A percentile compares a stretch with the other conserved stretches of the same genome.
Conservation (phyloP, 2,113 vertebrate species). For the Orthonyx spaldingii region DNA sequence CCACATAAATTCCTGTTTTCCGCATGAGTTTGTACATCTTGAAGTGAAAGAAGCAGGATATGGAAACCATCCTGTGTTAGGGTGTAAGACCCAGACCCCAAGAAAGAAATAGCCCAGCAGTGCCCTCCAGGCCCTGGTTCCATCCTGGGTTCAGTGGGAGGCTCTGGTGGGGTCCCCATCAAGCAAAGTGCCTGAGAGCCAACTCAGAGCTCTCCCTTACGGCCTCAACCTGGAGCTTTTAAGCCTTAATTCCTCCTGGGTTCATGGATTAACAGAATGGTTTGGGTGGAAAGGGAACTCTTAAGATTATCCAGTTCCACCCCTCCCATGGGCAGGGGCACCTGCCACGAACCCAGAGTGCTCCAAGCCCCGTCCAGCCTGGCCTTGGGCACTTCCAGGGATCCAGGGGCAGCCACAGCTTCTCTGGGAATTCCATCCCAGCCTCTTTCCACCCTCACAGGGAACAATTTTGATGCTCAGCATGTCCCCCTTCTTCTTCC, state of each 20-base stretch:
- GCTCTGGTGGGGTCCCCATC: not conserved
- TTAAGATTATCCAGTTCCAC: fast-evolving
- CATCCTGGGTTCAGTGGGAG: not conserved
- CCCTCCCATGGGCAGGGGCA: not conserved
- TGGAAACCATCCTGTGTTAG: not conserved
- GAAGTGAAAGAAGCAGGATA: not conserved
- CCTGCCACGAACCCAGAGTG: fast-evolving
- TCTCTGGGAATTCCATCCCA: too few species aligned
- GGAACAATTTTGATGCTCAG: not conserved
- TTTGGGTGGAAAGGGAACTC: not conserved
- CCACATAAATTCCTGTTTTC: not conserved
- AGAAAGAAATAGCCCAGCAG: not conserved
- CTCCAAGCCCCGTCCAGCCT: not conserved
- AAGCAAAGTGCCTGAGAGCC: not conserved
- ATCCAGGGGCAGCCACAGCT: not conserved
- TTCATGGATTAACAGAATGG: not conserved
- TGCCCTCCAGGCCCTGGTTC: not conserved
- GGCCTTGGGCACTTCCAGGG: not conserved
- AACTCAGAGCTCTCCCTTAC: not conserved
- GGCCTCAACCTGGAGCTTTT: not conserved
- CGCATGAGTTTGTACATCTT: fast-evolving
- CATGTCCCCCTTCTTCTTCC: not conserved
- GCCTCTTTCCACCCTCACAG: too few species aligned
- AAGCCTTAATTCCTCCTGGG: not conserved
- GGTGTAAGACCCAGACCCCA: not conserved